phyloP scores from a whole-genome alignment of 1,140 invertebrate species.

The Hormaphis cornu region DNA sequence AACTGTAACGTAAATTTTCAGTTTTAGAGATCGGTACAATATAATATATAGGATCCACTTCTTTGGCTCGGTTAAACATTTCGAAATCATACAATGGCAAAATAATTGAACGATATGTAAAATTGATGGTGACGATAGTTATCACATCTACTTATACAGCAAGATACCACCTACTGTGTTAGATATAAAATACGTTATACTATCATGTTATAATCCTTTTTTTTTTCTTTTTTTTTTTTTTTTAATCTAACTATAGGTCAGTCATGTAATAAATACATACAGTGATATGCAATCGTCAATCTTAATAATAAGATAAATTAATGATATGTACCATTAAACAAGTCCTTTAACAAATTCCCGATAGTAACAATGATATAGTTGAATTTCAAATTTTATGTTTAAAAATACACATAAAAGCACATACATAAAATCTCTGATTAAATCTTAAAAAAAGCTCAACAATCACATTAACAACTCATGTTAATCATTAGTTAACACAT shows the following conservation, averaged over 20 bases:
- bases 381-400: conserved; percentile 19
- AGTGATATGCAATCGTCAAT: conserved; percentile 27
- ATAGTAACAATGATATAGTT: conserved; percentile 15
- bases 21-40: background rate
- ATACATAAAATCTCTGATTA: conserved; percentile 28
- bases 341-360: conserved; percentile 12
- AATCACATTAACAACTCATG: conserved; percentile 32
- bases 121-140: background rate
- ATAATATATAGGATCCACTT: background rate
- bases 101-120: background rate
- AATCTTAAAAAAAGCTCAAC: conserved; percentile 29
- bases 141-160: background rate
- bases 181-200: conserved; percentile 14
- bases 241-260: conserved; percentile 11
- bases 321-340: conserved; percentile 28
- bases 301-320: conserved; percentile 8
- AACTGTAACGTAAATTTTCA: conserved; percentile 1
- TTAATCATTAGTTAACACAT: conserved; percentile 16
- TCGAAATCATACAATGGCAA: background rate
- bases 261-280: conserved; percentile 23
- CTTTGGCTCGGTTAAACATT: background rate
- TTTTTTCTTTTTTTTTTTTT: too few relatives aligned
- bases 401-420: conserved; percentile 25
- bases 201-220: too few relatives aligned
- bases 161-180: background rate